These are phyloP conservation scores for Sebastes itinus DNA, from an alignment of 2,797 vertebrate species.

Conservation along the genomic window DNA sequence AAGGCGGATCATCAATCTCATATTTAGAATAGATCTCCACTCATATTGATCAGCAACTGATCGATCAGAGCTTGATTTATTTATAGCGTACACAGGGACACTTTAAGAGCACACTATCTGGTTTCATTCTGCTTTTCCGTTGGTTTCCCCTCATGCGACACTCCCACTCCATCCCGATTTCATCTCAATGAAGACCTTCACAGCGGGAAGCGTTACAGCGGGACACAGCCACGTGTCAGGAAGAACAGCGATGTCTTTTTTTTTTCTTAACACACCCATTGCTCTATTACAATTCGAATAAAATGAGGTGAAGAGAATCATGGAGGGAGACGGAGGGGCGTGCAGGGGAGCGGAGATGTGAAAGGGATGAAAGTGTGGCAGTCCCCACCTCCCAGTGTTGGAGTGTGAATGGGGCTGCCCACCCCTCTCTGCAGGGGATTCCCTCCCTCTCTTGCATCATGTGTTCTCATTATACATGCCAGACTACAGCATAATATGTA, in stretches of 20 bases:
- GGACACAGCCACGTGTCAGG: slow-evolving; percentile 12
- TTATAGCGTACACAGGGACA: neutral
- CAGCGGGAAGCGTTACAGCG: slow-evolving; percentile 6
- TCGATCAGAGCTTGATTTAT: slow-evolving; percentile 13
- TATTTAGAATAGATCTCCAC: neutral
- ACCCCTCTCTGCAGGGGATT: slow-evolving; percentile 51
- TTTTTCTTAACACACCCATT: neutral
- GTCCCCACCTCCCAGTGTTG: slow-evolving; percentile 37
- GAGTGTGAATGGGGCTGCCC: slow-evolving; percentile 59
- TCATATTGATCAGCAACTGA: slow-evolving; percentile 16
- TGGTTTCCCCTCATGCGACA: neutral
- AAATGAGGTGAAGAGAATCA: neutral
- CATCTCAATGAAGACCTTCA: slow-evolving; percentile 33
- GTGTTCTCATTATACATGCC: slow-evolving; percentile 12
- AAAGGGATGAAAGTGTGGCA: slow-evolving; percentile 49
- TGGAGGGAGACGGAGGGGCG: neutral
- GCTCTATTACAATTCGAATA: slow-evolving; percentile 34
- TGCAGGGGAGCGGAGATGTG: slow-evolving; percentile 5
- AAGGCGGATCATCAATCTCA: neutral
- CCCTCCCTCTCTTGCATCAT: slow-evolving; percentile 27
- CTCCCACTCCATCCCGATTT: slow-evolving; percentile 5
- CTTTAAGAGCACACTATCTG: neutral
- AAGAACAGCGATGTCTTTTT: neutral
- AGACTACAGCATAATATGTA: neutral
- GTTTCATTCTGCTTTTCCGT: neutral